phyloP scores from a whole-genome alignment of 2,888 invertebrate genomes.

The Ophion ventricosus region DNA sequence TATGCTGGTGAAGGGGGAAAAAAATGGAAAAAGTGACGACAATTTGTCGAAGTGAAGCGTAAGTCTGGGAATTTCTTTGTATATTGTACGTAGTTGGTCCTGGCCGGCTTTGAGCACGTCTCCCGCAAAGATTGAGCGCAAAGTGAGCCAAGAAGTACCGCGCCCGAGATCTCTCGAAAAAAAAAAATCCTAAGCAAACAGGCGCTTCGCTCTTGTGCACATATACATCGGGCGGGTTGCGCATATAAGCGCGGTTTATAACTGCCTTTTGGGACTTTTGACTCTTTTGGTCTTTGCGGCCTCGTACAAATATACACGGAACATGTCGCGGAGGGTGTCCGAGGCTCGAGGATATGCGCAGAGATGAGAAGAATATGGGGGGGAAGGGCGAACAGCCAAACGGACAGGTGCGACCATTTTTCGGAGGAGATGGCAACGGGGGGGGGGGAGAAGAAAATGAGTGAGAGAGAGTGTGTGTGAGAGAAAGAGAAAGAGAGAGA shows the following conservation, averaged over 20 bases:
- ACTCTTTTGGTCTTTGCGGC: constrained; percentile 46
- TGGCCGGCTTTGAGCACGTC: background rate
- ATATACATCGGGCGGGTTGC: constrained; percentile 30
- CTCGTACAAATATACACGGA: constrained; percentile 35
- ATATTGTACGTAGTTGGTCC: background rate
- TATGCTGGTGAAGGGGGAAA: too few relatives aligned
- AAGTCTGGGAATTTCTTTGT: background rate
- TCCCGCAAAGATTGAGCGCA: constrained; percentile 4
- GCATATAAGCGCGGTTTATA: constrained; percentile 42
- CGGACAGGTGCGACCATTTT: constrained; percentile 65
- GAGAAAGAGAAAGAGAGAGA: too few relatives aligned
- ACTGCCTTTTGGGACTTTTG: constrained; percentile 41
- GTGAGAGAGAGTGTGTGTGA: too few relatives aligned
- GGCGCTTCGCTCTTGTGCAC: constrained; percentile 13
- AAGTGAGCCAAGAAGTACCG: constrained; percentile 22
- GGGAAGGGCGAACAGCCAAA: constrained; percentile 18
- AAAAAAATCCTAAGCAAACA: constrained; percentile 44
- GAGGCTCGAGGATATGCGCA: constrained; percentile 19
- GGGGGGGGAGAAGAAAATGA: too few relatives aligned
- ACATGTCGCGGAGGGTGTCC: constrained; percentile 31
- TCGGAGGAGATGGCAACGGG: background rate
- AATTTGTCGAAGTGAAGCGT: too few relatives aligned
- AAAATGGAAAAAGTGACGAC: constrained; percentile 35
- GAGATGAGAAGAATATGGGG: constrained; percentile 13
- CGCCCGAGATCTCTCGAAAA: constrained; percentile 44